A percentile compares a stretch with the other conserved stretches of the same genome.
These are phyloP conservation scores for Endotricha flammealis DNA, from an alignment of 2,888 invertebrate species.

Conservation along the genomic window DNA sequence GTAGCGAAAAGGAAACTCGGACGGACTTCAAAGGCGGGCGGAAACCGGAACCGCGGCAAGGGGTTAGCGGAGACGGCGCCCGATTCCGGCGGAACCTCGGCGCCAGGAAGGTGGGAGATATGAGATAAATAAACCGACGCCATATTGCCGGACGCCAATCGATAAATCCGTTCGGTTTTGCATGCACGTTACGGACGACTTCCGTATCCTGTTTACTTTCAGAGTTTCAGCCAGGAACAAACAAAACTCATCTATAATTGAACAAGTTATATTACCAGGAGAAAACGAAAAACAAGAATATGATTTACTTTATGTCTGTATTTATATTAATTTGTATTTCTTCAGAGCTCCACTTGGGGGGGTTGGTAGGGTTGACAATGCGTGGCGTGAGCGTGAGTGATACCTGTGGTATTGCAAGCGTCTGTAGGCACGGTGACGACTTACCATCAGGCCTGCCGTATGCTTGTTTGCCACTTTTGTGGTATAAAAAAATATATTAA, in stretches of 20 bases:
- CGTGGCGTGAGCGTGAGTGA: too few species aligned
- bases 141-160: constrained; percentile 70
- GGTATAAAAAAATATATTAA: too few species aligned
- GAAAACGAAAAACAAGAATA: constrained; percentile 1
- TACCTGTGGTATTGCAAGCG: too few species aligned
- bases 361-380: too few species aligned
- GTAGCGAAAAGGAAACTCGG: constrained; percentile 51
- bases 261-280: neutral
- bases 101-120: constrained; percentile 69
- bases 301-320: neutral
- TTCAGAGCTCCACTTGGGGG: too few species aligned
- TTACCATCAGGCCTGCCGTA: too few species aligned
- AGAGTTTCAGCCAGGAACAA: constrained; percentile 18
- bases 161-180: constrained; percentile 72
- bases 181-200: constrained; percentile 62
- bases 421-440: too few species aligned
- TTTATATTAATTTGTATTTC: too few species aligned
- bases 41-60: constrained; percentile 75
- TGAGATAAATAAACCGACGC: constrained; percentile 69
- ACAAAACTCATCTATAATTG: constrained; percentile 1
- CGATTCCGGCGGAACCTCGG: constrained; percentile 72
- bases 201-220: constrained; percentile 71
- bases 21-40: constrained; percentile 63
- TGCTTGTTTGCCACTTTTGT: too few species aligned
- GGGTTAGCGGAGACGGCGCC: constrained; percentile 74